These are phyloP conservation scores for Incurvaria masculella DNA, from an alignment of 2,888 invertebrate species.

Conservation along the genomic window DNA sequence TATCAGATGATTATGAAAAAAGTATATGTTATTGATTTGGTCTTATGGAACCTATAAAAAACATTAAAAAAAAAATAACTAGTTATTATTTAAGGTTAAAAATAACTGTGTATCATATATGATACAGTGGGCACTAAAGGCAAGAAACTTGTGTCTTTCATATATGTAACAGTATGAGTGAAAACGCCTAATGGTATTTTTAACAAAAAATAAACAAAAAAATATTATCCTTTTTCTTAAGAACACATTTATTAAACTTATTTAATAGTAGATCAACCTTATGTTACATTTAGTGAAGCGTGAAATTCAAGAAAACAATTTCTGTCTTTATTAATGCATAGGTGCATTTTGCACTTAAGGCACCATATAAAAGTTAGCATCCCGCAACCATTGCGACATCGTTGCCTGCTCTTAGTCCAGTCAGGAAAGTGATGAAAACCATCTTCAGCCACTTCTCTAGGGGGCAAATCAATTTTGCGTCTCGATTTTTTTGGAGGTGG, in stretches of 20 bases:
- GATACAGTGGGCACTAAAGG: not conserved
- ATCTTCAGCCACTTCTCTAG: constrained; percentile 13
- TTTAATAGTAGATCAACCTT: too few relatives aligned
- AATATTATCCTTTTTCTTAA: not conserved
- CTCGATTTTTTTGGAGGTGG: not conserved
- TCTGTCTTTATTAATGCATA: not conserved
- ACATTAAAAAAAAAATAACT: not conserved
- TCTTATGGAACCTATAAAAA: not conserved
- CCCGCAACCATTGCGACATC: not conserved
- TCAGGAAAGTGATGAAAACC: constrained; percentile 12
- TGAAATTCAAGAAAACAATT: not conserved
- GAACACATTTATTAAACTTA: not conserved
- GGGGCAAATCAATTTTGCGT: constrained; percentile 13
- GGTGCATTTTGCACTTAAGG: constrained; percentile 3
- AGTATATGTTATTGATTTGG: not conserved
- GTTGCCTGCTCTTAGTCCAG: constrained; percentile 6
- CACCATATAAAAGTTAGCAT: constrained; percentile 2
- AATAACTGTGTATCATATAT: not conserved
- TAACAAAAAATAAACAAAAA: not conserved
- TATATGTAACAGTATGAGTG: too few relatives aligned
- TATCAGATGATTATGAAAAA: not conserved
- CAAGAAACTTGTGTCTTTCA: not conserved
- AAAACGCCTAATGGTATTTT: too few relatives aligned
- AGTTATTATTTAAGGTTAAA: not conserved
- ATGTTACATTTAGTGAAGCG: too few relatives aligned